phyloP scores from a whole-genome alignment of 2,888 invertebrate genomes.

The Drosophila nigritarsus region DNA sequence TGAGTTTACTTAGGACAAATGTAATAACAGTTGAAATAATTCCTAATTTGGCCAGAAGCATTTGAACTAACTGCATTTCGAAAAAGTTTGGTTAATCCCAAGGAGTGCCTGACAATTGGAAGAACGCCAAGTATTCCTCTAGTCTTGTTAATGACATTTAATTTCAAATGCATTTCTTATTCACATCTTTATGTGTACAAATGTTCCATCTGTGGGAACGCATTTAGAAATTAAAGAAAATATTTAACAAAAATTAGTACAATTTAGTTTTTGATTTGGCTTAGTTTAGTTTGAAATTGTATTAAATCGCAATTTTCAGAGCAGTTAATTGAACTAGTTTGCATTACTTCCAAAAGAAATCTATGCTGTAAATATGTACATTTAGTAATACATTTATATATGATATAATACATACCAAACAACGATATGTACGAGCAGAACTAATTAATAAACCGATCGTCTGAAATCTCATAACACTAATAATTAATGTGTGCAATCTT shows the following conservation, averaged over 20 bases:
- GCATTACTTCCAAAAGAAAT: constrained; percentile 27
- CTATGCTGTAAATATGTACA: constrained; percentile 70
- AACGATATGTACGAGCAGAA: constrained; percentile 21
- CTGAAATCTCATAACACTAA: constrained; percentile 46
- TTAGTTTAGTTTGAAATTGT: constrained; percentile 46
- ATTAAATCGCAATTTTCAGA: constrained; percentile 55
- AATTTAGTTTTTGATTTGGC: constrained; percentile 37
- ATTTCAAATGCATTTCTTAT: constrained; percentile 25
- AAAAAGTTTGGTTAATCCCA: constrained; percentile 1
- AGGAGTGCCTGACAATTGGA: constrained; percentile 18
- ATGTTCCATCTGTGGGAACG: constrained; percentile 29
- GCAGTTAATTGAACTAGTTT: constrained; percentile 20
- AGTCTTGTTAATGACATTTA: constrained; percentile 31
- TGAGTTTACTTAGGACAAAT: constrained; percentile 24
- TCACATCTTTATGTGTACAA: constrained; percentile 13
- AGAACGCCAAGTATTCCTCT: constrained; percentile 25
- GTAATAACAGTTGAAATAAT: constrained; percentile 20
- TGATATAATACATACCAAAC: constrained; percentile 10
- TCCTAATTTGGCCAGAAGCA: constrained; percentile 18
- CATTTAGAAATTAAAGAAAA: constrained; percentile 32
- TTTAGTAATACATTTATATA: constrained; percentile 42
- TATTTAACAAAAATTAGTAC: constrained; percentile 42
- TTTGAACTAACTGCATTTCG: constrained; percentile 62
- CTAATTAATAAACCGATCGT: constrained; percentile 35
- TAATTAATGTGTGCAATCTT: background rate